These are phyloP conservation scores for Achatina immaculata DNA, from an alignment of 1,140 invertebrate species.

Conservation along the genomic window DNA sequence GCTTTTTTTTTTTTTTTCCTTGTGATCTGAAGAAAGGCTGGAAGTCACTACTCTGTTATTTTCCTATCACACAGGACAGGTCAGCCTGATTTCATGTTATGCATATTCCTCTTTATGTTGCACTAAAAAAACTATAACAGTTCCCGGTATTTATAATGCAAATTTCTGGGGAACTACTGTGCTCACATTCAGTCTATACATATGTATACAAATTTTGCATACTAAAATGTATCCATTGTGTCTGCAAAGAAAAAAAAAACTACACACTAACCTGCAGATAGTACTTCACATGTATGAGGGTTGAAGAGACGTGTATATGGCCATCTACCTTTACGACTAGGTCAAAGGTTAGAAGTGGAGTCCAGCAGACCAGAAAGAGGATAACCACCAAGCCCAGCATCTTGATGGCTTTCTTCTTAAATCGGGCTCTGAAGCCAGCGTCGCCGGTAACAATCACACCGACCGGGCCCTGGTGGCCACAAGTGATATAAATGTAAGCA, in stretches of 20 bases:
- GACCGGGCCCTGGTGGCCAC: conserved; percentile 28
- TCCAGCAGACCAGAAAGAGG: conserved; percentile 57
- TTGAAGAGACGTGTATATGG: conserved; percentile 38
- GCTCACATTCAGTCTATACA: too few relatives aligned
- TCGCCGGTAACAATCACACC: conserved; percentile 38
- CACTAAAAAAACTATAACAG: too few relatives aligned
- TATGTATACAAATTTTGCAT: too few relatives aligned
- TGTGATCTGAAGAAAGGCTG: too few relatives aligned
- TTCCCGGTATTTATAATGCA: too few relatives aligned
- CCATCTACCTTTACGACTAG: conserved; percentile 40
- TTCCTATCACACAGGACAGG: too few relatives aligned
- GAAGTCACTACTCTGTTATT: too few relatives aligned
- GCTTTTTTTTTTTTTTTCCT: too few relatives aligned
- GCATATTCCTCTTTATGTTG: too few relatives aligned
- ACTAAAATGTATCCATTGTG: neutral
- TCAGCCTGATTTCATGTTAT: too few relatives aligned
- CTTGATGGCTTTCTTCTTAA: conserved; percentile 57
- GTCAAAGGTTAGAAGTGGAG: conserved; percentile 53
- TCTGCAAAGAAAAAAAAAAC: neutral
- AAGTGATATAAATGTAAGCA: neutral
- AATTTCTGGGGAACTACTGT: too few relatives aligned
- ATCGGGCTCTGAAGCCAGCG: conserved; percentile 40
- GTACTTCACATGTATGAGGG: conserved; percentile 13
- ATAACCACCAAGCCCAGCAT: conserved; percentile 62
- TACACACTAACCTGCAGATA: conserved; percentile 33